phyloP scores from a whole-genome alignment of 1,140 invertebrate species.

The Scaptodrosophila lebanonensis region DNA sequence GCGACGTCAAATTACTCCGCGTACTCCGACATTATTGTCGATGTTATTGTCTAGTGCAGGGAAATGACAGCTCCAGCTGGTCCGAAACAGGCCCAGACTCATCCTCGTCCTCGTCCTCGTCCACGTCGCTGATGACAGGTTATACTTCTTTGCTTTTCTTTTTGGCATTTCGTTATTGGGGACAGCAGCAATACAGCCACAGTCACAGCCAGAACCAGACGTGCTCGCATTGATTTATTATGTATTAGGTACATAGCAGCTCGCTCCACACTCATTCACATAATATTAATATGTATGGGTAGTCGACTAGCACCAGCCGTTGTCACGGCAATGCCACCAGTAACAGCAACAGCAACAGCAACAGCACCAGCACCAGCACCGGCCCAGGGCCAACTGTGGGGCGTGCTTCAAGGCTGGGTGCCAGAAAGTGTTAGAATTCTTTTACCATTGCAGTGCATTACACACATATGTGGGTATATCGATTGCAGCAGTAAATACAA shows the following conservation, averaged over 20 bases:
- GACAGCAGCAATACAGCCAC: too few relatives aligned
- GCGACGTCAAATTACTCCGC: too few relatives aligned
- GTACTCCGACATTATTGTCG: too few relatives aligned
- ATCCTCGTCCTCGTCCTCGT: neutral
- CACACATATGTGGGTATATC: constrained; percentile 9
- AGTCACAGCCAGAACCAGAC: constrained; percentile 19
- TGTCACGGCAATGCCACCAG: constrained; percentile 69
- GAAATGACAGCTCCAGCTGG: constrained; percentile 30
- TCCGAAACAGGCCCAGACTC: neutral
- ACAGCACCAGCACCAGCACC: constrained; percentile 32
- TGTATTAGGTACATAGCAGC: constrained; percentile 46
- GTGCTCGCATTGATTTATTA: constrained; percentile 62
- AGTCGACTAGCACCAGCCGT: constrained; percentile 29
- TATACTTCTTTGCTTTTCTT: neutral
- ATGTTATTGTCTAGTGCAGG: constrained; percentile 16
- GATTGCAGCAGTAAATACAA: neutral
- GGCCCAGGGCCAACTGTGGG: constrained; percentile 44
- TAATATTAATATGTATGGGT: constrained; percentile 43
- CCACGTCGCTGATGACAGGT: too few relatives aligned
- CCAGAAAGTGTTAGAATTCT: constrained; percentile 66
- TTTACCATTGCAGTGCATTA: constrained; percentile 32
- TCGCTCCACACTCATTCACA: constrained; percentile 21
- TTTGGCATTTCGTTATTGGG: constrained; percentile 18
- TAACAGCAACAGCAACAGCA: constrained; percentile 23
- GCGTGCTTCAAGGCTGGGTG: constrained; percentile 54